Conservation (phyloP, 2,113 vertebrate genomes). For the Eulemur macaco region DNA sequence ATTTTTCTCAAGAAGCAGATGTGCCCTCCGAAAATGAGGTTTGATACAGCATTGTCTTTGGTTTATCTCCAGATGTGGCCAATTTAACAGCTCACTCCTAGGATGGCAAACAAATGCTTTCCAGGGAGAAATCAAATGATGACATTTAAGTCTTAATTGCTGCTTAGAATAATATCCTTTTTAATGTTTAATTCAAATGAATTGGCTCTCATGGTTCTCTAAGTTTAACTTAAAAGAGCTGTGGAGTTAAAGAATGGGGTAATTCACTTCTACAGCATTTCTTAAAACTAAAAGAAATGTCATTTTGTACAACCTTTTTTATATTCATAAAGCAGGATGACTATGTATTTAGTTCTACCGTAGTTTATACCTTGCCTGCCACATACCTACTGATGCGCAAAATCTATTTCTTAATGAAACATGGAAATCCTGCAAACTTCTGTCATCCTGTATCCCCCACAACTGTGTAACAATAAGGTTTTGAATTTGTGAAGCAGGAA, state of each 20-base stretch:
- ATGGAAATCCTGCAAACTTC: slow-evolving; percentile 40
- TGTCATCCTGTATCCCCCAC: slow-evolving; percentile 28
- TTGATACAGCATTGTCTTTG: slow-evolving; percentile 42
- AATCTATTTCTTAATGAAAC: slow-evolving; percentile 44
- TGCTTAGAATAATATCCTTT: slow-evolving; percentile 64
- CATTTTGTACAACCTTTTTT: neutral
- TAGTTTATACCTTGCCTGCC: slow-evolving; percentile 5
- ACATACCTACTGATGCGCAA: slow-evolving; percentile 32
- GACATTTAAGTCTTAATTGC: slow-evolving; percentile 75
- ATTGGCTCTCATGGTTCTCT: slow-evolving; percentile 38
- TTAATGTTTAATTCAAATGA: slow-evolving; percentile 62
- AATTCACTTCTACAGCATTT: neutral
- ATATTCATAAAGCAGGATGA: slow-evolving; percentile 32
- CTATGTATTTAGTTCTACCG: slow-evolving; percentile 29
- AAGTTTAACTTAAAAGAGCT: slow-evolving; percentile 58
- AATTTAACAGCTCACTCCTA: slow-evolving; percentile 54
- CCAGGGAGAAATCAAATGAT: slow-evolving; percentile 77
- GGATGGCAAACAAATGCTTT: slow-evolving; percentile 69
- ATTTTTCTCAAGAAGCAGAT: slow-evolving; percentile 56
- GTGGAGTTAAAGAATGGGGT: slow-evolving; percentile 20
- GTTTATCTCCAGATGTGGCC: slow-evolving; percentile 61
- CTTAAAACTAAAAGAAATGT: slow-evolving; percentile 45
- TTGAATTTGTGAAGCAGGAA: slow-evolving; percentile 26
- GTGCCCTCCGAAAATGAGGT: slow-evolving; percentile 43
- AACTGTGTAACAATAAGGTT: slow-evolving; percentile 27